phyloP scores from a whole-genome alignment of 2,113 vertebrate species.

The Amblyornis subalaris region DNA sequence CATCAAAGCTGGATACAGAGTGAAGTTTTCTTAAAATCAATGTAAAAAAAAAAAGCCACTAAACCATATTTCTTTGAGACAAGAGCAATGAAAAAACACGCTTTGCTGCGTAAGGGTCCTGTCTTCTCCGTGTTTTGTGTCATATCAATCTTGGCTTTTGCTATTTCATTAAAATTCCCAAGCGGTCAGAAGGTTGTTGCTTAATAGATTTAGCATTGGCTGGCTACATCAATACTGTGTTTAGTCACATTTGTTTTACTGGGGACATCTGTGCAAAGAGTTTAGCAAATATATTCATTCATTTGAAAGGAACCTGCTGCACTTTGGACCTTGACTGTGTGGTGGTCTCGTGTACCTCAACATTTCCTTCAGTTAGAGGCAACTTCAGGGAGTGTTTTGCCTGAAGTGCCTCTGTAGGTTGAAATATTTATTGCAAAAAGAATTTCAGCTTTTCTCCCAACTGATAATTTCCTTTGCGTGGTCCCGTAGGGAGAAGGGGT shows the following conservation, averaged over 20 bases:
- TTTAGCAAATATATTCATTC: slow-evolving; percentile 49
- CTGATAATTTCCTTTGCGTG: not conserved
- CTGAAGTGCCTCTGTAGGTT: not conserved
- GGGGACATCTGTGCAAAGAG: slow-evolving; percentile 35
- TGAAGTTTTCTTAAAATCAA: slow-evolving; percentile 59
- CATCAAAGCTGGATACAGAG: slow-evolving; percentile 42
- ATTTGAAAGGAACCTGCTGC: slow-evolving; percentile 14
- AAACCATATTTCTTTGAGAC: slow-evolving; percentile 63
- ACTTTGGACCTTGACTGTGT: slow-evolving; percentile 4
- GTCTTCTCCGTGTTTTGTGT: slow-evolving; percentile 47
- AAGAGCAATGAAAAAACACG: slow-evolving; percentile 47
- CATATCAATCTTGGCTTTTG: slow-evolving; percentile 57
- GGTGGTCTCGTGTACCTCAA: not conserved
- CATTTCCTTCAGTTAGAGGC: not conserved
- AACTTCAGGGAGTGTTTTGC: not conserved
- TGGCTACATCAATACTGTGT: slow-evolving; percentile 51
- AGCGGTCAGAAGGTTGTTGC: slow-evolving; percentile 56
- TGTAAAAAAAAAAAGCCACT: slow-evolving; percentile 26
- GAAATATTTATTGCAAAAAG: not conserved
- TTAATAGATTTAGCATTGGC: slow-evolving; percentile 67
- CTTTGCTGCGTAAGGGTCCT: slow-evolving; percentile 51
- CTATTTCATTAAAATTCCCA: slow-evolving; percentile 68
- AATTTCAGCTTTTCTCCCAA: not conserved
- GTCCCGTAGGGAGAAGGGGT: not conserved
- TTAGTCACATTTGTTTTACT: slow-evolving; percentile 66